Conservation (phyloP, 2,113 vertebrate species). For the Laterallus jamaicensis region DNA sequence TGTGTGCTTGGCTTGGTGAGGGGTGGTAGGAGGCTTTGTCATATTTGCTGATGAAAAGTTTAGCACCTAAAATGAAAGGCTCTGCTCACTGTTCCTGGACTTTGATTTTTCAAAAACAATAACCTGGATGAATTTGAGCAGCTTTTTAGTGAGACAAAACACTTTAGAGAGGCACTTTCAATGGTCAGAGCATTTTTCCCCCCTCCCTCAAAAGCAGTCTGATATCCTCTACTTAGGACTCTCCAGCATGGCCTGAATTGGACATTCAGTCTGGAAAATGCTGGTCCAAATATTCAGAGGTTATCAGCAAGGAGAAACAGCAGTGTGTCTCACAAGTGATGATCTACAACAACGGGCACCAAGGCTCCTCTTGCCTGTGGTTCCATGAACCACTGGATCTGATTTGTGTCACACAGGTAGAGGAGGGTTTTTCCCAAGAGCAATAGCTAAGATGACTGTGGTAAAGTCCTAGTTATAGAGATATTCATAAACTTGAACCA, state of each 20-base stretch:
- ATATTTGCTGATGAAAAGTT: neutral
- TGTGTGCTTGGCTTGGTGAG: neutral
- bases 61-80: neutral
- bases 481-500: neutral
- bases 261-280: neutral
- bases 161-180: neutral
- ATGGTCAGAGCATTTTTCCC: neutral
- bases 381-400: neutral
- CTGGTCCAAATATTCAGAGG: neutral
- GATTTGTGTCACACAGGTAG: neutral
- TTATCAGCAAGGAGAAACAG: neutral
- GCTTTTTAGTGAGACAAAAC: neutral
- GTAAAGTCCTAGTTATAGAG: neutral
- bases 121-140: neutral
- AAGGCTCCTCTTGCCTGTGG: neutral
- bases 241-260: neutral
- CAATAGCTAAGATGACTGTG: neutral
- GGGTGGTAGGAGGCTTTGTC: neutral
- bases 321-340: neutral
- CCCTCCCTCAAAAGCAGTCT: neutral
- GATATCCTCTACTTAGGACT: neutral
- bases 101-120: neutral
- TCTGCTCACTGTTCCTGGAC: neutral
- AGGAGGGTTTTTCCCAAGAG: neutral
- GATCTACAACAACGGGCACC: neutral